These are phyloP conservation scores for Leucoraja erinaceus DNA, from an alignment of 2,113 vertebrate genomes.

Conservation along the genomic window DNA sequence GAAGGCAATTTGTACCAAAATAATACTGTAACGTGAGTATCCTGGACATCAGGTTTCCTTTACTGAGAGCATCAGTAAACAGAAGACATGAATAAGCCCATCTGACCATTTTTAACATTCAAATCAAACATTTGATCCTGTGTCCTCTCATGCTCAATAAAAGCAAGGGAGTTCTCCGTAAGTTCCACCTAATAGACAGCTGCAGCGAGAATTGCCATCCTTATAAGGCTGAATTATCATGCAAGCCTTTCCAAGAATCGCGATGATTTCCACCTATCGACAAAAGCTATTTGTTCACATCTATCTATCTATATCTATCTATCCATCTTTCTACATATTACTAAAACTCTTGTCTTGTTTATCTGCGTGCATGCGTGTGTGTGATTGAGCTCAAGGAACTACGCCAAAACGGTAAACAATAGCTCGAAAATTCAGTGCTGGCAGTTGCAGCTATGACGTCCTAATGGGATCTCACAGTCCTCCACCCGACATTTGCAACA, in stretches of 20 bases:
- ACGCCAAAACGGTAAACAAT: too few species aligned
- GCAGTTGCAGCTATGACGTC: too few species aligned
- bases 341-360: too few species aligned
- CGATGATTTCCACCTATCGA: neutral
- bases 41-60: neutral
- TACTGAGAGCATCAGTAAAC: neutral
- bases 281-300: neutral
- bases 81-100: neutral
- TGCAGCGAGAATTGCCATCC: neutral
- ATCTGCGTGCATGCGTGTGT: too few species aligned
- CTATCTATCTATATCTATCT: too few species aligned
- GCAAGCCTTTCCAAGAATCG: neutral
- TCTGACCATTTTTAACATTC: slow-evolving; percentile 9
- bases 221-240: neutral
- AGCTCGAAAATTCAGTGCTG: too few species aligned
- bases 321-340: too few species aligned
- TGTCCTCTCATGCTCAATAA: neutral
- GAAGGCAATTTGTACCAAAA: slow-evolving; percentile 34
- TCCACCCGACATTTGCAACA: too few species aligned
- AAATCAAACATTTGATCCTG: slow-evolving; percentile 19
- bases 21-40: slow-evolving; percentile 18
- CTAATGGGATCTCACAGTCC: too few species aligned
- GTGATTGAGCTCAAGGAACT: too few species aligned
- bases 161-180: neutral
- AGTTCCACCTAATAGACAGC: neutral